Evolutionary conservation across 2,113 vertebrate genomes (phyloP), one percentile per base, ranked within the genome.

Genomic region (Leucopternis melanops): DNA sequence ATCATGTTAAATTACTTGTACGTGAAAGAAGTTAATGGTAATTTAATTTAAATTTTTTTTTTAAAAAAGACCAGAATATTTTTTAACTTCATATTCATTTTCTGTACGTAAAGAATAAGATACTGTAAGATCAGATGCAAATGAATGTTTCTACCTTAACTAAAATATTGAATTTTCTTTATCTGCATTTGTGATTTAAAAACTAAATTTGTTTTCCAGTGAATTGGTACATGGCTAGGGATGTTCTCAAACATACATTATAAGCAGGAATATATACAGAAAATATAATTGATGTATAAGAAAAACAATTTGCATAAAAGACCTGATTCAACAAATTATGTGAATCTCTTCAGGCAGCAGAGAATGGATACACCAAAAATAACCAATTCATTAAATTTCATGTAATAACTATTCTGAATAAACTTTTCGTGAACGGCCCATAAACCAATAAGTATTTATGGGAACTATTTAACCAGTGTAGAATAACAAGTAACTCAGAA

Each of bases 371-470:
- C 26, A 79, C 4, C 44, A 85, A 91, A 94, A 92, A 72, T 57
- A 91, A 57, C 27, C 8, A 81, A 85, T 86, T 84, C 31, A 67
- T 92, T 96, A 62, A 25, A 75, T 69, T 91, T 79, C 11, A 34
- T 67, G 18, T 61, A 61, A 94, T 84, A 90, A 92, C 92, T 93
- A 91, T 69, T 89, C 70, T 72, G 57, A 87, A 91, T 77, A 91
- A 84, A 85, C 31, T 79, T 90, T 70, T 63, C 61, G 86, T 81
- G 57, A 91, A 65, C 25, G 73, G 20, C 6, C 47, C 21, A 92
- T 94, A 94, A 93, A 75, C 7, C 65, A 75, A 92, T 86, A 93
- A 94, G 84, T 97, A 94, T 96, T 93, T 95, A 96, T 92, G 13
- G 25, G n/a, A 88, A 79, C 89, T 94, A 75, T 88, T 95, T 89